phyloP scores from a whole-genome alignment of 2,888 invertebrate species.

The Limnephilus rhombicus region DNA sequence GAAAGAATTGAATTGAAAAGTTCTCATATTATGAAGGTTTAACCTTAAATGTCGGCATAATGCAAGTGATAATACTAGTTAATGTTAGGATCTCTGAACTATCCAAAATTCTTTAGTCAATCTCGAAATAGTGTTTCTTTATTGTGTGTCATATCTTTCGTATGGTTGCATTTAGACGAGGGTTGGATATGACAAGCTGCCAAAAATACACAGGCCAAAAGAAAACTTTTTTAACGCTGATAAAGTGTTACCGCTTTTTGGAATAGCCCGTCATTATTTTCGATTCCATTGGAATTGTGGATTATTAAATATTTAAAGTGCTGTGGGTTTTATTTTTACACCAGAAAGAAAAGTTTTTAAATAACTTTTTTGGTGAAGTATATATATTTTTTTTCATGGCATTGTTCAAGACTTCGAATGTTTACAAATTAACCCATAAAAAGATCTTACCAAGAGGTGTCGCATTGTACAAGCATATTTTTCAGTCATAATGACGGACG shows the following conservation, averaged over 20 bases:
- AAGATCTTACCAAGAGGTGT: too few species aligned
- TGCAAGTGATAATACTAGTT: background rate
- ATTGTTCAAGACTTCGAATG: too few species aligned
- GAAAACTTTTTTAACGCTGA: background rate
- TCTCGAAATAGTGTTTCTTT: background rate
- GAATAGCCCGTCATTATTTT: background rate
- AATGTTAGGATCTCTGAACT: background rate
- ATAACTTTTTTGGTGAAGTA: background rate
- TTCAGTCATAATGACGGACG: too few species aligned
- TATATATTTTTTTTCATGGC: too few species aligned
- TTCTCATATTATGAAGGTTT: too few species aligned
- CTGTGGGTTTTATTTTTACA: background rate
- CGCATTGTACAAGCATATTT: too few species aligned
- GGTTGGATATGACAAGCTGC: background rate
- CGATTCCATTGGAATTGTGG: background rate
- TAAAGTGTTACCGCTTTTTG: background rate
- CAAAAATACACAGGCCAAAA: background rate
- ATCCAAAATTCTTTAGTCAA: background rate
- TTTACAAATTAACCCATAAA: too few species aligned
- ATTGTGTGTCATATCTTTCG: background rate
- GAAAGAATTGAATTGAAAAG: too few species aligned
- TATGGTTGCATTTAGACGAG: background rate
- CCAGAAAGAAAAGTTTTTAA: background rate
- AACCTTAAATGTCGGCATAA: background rate
- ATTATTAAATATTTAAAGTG: background rate